Conservation (phyloP, 1,140 invertebrate species). For the Megalonaias nervosa region DNA sequence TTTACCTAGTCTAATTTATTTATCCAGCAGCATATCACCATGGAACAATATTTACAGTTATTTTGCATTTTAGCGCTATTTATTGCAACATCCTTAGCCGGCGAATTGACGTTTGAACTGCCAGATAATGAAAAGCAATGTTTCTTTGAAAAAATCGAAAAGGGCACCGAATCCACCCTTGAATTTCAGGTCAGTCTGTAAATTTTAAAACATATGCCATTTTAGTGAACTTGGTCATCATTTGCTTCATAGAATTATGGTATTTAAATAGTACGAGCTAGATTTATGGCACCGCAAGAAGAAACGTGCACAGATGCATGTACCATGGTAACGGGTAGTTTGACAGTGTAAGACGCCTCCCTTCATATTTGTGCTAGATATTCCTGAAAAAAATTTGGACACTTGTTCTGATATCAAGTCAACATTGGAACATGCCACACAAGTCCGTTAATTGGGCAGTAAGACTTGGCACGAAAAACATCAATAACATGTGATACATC, state of each 20-base stretch:
- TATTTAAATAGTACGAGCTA: not conserved
- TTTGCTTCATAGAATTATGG: not conserved
- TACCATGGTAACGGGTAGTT: not conserved
- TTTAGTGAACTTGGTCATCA: not conserved
- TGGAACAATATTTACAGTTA: conserved; percentile 10
- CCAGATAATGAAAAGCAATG: conserved; percentile 98
- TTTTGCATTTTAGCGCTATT: conserved; percentile 8
- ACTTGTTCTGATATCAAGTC: too few species aligned
- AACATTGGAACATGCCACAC: too few species aligned
- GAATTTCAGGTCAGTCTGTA: conserved; percentile 92
- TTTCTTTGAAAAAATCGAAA: conserved; percentile 95
- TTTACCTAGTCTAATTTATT: too few species aligned
- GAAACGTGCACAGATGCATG: not conserved
- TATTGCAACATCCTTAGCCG: conserved; percentile 51
- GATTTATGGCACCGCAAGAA: not conserved
- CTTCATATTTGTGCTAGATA: too few species aligned
- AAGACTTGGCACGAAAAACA: too few species aligned
- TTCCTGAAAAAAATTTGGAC: too few species aligned
- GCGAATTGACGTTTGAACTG: conserved; percentile 98
- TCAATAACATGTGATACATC: too few species aligned
- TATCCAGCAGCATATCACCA: not conserved
- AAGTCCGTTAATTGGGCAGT: too few species aligned
- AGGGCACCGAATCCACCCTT: conserved; percentile 89
- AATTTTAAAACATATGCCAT: not conserved
- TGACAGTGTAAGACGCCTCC: too few species aligned